Conservation (phyloP, 1,140 invertebrate genomes). For the Ridgeia piscesae region DNA sequence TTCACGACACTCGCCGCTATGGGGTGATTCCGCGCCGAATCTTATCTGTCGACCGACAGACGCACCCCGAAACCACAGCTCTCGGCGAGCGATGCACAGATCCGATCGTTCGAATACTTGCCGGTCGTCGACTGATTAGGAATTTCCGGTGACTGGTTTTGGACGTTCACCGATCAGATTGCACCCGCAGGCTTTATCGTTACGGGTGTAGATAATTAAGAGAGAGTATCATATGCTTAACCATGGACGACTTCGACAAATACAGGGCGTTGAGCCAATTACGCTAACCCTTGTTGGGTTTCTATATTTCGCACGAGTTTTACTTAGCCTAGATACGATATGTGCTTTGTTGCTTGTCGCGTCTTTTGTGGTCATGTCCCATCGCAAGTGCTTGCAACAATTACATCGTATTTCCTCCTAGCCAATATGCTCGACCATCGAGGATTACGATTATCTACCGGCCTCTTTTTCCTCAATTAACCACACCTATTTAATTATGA, state of each 20-base stretch:
- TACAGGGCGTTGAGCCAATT: not conserved
- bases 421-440: no score
- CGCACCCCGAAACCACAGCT: not conserved
- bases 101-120: not conserved
- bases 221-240: not conserved
- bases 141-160: not conserved
- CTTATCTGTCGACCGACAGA: not conserved
- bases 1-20: not conserved
- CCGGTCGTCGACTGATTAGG: not conserved
- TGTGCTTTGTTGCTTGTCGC: not conserved
- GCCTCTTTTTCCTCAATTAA: no score
- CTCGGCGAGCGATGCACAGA: not conserved
- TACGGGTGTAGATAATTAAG: not conserved
- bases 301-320: not conserved
- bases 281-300: not conserved
- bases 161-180: not conserved
- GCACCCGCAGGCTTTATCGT: not conserved
- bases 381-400: no score
- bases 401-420: no score
- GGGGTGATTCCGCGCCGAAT: not conserved
- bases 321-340: not conserved
- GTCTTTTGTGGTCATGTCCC: no score
- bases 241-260: not conserved
- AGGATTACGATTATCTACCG: no score
- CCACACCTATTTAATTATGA: no score